A percentile compares a stretch with the other conserved stretches of the same genome.
phyloP scores from a whole-genome alignment of 2,113 vertebrate species.

The Gorsachius goisagi region DNA sequence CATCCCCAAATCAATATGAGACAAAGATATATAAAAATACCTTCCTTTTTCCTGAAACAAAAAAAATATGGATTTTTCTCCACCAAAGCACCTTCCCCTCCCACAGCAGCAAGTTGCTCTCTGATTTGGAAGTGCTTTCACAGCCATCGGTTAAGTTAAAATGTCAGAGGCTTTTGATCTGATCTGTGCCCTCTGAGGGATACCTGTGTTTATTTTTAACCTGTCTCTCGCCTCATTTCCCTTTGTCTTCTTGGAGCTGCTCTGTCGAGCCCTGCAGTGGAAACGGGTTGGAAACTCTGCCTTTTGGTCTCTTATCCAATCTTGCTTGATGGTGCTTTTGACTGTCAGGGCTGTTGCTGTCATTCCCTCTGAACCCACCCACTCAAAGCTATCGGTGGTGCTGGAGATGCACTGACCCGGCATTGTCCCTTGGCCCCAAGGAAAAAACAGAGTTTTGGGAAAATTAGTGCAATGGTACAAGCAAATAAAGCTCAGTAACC shows the following conservation, averaged over 20 bases:
- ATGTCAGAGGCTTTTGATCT: neutral
- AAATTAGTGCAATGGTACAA: neutral
- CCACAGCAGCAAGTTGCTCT: neutral
- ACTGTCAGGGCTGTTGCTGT: neutral
- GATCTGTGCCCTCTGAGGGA: neutral
- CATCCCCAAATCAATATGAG: neutral
- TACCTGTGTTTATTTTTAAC: constrained; percentile 9
- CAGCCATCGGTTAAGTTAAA: neutral
- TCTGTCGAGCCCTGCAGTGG: neutral
- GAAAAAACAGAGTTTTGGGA: neutral
- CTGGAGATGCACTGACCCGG: accelerated
- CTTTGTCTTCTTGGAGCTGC: neutral
- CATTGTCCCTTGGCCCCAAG: too few relatives aligned
- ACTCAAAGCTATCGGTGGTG: neutral
- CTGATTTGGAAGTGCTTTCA: neutral
- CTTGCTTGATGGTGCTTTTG: neutral
- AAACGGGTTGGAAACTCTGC: neutral
- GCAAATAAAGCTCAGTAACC: neutral
- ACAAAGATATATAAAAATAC: neutral
- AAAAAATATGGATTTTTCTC: neutral
- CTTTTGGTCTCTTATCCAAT: neutral
- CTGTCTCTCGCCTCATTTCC: neutral
- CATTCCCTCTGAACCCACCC: accelerated
- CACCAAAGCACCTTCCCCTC: neutral
- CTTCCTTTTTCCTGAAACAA: neutral